Percentiles rank a stretch among this genome's conserved stretches.
These are phyloP conservation scores for Tipula lateralis DNA, from an alignment of 2,888 invertebrate genomes.

Conservation along the genomic window DNA sequence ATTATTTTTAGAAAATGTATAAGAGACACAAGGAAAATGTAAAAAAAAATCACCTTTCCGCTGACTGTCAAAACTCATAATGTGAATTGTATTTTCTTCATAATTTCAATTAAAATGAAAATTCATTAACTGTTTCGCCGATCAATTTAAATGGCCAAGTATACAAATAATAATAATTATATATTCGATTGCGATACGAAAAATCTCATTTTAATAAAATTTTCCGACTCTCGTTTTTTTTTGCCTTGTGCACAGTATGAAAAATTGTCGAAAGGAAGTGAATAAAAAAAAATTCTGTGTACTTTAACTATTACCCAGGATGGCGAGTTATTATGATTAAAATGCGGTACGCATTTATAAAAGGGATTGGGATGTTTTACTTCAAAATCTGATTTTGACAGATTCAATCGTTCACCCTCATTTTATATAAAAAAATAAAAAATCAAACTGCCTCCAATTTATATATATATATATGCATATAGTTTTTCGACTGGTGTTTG, in stretches of 20 bases:
- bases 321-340: constrained; percentile 28
- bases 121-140: background rate
- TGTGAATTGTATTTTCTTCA: background rate
- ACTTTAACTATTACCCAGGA: background rate
- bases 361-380: constrained; percentile 26
- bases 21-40: background rate
- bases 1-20: background rate
- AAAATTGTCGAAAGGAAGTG: constrained; percentile 19
- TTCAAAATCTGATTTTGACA: constrained; percentile 31
- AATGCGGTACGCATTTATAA: background rate
- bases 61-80: background rate
- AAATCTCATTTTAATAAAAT: background rate
- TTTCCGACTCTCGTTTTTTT: background rate
- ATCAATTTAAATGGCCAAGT: background rate
- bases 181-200: background rate
- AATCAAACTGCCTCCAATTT: background rate
- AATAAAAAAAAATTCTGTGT: background rate
- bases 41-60: background rate
- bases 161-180: background rate
- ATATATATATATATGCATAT: background rate
- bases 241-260: background rate
- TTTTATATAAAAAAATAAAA: background rate
- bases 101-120: background rate
- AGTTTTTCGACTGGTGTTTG: background rate
- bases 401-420: constrained; percentile 30